A percentile compares a stretch with the other conserved stretches of the same genome.
Evolutionary conservation across 1,140 invertebrate species (phyloP).

Genomic region (Dendrolimus kikuchii): DNA sequence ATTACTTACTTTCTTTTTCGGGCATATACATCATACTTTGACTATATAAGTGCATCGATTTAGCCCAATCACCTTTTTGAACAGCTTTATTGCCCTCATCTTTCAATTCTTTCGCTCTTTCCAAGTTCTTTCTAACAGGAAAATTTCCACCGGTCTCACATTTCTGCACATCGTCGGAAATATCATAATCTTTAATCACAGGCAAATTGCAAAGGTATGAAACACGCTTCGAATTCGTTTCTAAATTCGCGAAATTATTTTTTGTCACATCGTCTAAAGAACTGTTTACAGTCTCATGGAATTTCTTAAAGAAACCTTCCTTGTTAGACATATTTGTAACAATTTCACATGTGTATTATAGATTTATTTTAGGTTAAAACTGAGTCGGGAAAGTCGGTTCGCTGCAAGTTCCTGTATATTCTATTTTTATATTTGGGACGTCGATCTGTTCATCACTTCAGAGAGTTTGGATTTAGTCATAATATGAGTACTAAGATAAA

Average conservation of each 20-base stretch:
- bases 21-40: conserved; percentile 79
- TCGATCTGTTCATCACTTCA: conserved; percentile 40
- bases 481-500: too few relatives aligned
- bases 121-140: conserved; percentile 75
- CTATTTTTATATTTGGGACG: conserved; percentile 62
- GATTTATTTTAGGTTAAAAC: conserved; percentile 28
- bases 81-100: conserved; percentile 86
- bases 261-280: conserved; percentile 48
- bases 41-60: conserved; percentile 83
- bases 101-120: conserved; percentile 78
- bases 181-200: conserved; percentile 44
- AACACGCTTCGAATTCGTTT: conserved; percentile 49
- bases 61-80: conserved; percentile 81
- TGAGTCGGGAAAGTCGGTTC: conserved; percentile 36
- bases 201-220: conserved; percentile 51
- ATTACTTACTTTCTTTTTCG: conserved; percentile 74
- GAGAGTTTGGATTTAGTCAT: background rate
- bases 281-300: conserved; percentile 52
- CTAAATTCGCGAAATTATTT: conserved; percentile 66
- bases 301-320: conserved; percentile 56
- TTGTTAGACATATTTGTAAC: conserved; percentile 40
- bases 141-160: conserved; percentile 36
- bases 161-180: conserved; percentile 40
- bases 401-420: conserved; percentile 26
- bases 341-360: conserved; percentile 12